Evolutionary conservation across 2,797 vertebrate genomes (phyloP).

Genomic region (Nasua narica): DNA sequence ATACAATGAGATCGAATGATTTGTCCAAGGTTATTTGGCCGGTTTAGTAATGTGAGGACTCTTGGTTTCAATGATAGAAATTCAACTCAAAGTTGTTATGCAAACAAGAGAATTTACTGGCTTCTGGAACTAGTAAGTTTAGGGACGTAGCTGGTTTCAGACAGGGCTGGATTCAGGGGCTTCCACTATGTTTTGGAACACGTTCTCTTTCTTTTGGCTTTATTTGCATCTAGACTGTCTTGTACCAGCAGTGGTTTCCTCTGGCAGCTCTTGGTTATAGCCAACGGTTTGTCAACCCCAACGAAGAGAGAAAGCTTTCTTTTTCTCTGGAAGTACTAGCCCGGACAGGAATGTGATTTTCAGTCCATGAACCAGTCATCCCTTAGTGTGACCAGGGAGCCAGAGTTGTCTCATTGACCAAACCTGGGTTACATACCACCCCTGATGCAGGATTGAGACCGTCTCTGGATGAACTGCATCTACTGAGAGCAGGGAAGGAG

Average conservation of each 20-base stretch:
- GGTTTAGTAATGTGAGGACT: not conserved
- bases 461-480: not conserved
- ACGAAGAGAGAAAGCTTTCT: not conserved
- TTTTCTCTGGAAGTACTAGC: not conserved
- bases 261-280: not conserved
- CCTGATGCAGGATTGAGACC: not conserved
- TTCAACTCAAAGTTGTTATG: not conserved
- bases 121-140: conserved; percentile 5
- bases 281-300: not conserved
- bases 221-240: not conserved
- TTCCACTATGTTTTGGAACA: not conserved
- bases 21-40: not conserved
- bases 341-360: not conserved
- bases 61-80: conserved; percentile 21
- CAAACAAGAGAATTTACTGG: not conserved
- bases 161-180: not conserved
- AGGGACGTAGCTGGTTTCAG: not conserved
- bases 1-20: not conserved
- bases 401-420: not conserved
- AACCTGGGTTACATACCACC: not conserved
- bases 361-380: not conserved
- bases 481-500: not conserved
- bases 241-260: not conserved
- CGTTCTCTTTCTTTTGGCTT: not conserved
- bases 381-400: not conserved